Conservation (phyloP, 2,797 vertebrate genomes). For the Mormyrops boulengeri region DNA sequence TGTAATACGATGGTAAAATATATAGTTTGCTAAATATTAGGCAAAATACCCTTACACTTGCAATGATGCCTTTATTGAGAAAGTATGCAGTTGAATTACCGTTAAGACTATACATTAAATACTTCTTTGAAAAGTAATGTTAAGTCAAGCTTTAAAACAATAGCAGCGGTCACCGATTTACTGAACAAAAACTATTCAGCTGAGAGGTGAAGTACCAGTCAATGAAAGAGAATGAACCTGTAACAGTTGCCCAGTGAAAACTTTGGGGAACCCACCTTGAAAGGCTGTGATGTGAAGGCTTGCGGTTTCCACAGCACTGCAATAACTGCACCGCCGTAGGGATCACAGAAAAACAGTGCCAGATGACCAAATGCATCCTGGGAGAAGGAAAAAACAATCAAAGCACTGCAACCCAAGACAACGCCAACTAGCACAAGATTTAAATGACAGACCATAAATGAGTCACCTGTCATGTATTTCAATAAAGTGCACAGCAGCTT, state of each 20-base stretch:
- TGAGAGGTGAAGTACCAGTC: not conserved
- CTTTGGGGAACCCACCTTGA: conserved; percentile 68
- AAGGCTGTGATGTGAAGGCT: conserved; percentile 75
- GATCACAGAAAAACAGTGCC: conserved; percentile 89
- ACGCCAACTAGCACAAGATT: not conserved
- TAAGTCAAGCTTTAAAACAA: not conserved
- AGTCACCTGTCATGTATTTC: not conserved
- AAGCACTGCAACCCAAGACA: not conserved
- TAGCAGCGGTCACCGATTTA: not conserved
- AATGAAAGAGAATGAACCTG: not conserved
- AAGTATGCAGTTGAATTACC: not conserved
- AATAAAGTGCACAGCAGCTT: not conserved
- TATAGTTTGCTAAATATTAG: not conserved
- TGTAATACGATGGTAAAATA: not conserved
- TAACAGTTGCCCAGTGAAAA: not conserved
- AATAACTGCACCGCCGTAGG: conserved; percentile 80
- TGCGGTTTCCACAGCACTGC: conserved; percentile 89
- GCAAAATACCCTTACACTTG: not conserved
- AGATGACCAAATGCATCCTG: conserved; percentile 82
- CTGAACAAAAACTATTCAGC: not conserved
- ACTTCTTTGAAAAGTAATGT: not conserved
- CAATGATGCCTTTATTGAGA: not conserved
- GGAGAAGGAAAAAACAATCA: conserved; percentile 14
- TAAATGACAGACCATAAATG: not conserved
- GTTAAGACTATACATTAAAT: not conserved